A percentile compares a stretch with the other conserved stretches of the same genome.
These are phyloP conservation scores for Sebastes reedi DNA, from an alignment of 2,797 vertebrate genomes.

Conservation along the genomic window DNA sequence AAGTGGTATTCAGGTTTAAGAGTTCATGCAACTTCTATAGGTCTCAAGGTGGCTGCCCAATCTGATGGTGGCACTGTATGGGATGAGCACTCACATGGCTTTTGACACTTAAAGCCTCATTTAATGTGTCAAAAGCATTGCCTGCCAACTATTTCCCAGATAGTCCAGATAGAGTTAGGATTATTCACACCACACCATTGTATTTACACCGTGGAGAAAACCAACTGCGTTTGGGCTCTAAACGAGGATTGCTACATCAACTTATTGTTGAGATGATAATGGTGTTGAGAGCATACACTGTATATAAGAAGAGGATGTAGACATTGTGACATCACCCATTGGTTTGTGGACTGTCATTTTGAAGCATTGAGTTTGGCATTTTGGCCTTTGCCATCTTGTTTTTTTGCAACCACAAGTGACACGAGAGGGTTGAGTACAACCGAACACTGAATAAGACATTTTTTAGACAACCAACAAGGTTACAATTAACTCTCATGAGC, in stretches of 20 bases:
- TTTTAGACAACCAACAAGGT: too few species aligned
- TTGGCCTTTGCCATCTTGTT: too few species aligned
- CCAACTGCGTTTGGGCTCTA: not conserved
- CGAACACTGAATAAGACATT: too few species aligned
- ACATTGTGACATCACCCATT: too few species aligned
- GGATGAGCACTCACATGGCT: not conserved
- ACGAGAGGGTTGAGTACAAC: too few species aligned
- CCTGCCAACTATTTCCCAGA: not conserved
- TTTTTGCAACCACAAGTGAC: too few species aligned
- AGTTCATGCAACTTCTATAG: not conserved
- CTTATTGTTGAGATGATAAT: not conserved
- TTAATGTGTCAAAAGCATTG: not conserved
- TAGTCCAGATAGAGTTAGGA: not conserved
- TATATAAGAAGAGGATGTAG: too few species aligned
- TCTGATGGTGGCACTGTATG: not conserved
- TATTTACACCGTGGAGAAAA: not conserved
- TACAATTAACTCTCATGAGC: too few species aligned
- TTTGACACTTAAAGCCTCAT: not conserved
- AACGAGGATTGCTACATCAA: not conserved
- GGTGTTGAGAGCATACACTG: not conserved
- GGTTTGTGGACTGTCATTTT: too few species aligned
- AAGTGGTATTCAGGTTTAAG: not conserved
- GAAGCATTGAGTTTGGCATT: too few species aligned
- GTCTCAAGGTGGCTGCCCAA: not conserved
- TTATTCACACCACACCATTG: not conserved